These are phyloP conservation scores for Iphiclides podalirius DNA, from an alignment of 2,888 invertebrate species.

Conservation along the genomic window DNA sequence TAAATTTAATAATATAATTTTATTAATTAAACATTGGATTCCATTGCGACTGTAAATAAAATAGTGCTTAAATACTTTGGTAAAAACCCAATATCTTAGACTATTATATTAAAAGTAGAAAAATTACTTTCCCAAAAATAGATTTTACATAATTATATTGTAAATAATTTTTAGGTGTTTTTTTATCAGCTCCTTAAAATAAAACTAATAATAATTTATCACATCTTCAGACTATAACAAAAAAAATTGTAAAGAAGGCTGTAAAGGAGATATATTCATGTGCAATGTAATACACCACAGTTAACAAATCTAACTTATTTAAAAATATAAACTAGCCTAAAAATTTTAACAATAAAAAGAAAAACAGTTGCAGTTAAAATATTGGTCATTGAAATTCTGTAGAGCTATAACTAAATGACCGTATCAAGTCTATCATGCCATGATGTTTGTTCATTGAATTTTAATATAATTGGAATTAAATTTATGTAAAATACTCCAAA, in stretches of 20 bases:
- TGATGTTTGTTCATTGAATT: slow-evolving; percentile 67
- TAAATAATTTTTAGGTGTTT: slow-evolving; percentile 33
- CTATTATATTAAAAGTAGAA: slow-evolving; percentile 13
- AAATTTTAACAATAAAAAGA: slow-evolving; percentile 77
- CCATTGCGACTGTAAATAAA: background rate
- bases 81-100: slow-evolving; percentile 4
- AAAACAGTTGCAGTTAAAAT: slow-evolving; percentile 68
- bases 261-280: slow-evolving; percentile 69
- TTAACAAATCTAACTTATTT: slow-evolving; percentile 79
- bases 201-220: slow-evolving; percentile 71
- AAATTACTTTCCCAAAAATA: slow-evolving; percentile 23
- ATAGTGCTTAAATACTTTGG: slow-evolving; percentile 12
- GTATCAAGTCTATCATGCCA: slow-evolving; percentile 67
- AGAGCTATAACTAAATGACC: slow-evolving; percentile 79
- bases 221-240: slow-evolving; percentile 74
- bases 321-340: slow-evolving; percentile 78
- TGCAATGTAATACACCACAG: slow-evolving; percentile 77
- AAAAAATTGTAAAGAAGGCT: slow-evolving; percentile 68
- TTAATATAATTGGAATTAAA: slow-evolving; percentile 68
- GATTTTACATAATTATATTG: slow-evolving; percentile 4
- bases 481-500: slow-evolving; percentile 77
- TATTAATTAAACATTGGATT: background rate
- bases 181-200: slow-evolving; percentile 42
- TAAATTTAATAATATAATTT: background rate
- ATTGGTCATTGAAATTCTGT: slow-evolving; percentile 77